Evolutionary conservation across 2,797 vertebrate species (phyloP).

Genomic region (Poecile montanus): DNA sequence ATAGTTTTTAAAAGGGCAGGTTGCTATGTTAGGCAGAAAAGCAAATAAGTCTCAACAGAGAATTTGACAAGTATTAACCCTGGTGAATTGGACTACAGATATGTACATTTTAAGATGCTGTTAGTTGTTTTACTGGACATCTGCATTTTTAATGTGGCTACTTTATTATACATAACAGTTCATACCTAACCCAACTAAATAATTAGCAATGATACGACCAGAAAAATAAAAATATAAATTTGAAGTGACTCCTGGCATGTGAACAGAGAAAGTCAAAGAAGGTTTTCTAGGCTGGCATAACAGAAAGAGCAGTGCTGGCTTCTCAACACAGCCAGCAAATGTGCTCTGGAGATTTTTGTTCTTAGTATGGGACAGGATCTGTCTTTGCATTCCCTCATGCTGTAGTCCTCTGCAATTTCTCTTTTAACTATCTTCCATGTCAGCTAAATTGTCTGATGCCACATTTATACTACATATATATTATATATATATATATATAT

Average conservation of each 20-base stretch:
- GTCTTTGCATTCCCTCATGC: neutral
- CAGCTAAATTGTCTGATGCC: neutral
- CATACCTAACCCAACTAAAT: neutral
- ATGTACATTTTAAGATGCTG: neutral
- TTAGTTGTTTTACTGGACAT: neutral
- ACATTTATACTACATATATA: neutral
- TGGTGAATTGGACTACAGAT: neutral
- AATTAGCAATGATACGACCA: neutral
- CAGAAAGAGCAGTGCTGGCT: neutral
- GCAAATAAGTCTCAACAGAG: neutral
- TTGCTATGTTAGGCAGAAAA: neutral
- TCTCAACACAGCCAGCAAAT: neutral
- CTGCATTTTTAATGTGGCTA: neutral
- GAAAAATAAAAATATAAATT: neutral
- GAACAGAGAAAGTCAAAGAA: neutral
- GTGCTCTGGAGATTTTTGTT: neutral
- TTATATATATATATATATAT: too few species aligned
- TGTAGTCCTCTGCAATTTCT: neutral
- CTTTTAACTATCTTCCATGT: neutral
- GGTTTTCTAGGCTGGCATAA: neutral
- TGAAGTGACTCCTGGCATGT: neutral
- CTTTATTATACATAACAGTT: neutral
- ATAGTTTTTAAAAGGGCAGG: neutral
- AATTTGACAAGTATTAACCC: neutral
- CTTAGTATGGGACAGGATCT: neutral